Percentiles rank a stretch among this genome's conserved stretches.
Conservation (phyloP, 2,888 invertebrate species). For the Malacosoma neustria region DNA sequence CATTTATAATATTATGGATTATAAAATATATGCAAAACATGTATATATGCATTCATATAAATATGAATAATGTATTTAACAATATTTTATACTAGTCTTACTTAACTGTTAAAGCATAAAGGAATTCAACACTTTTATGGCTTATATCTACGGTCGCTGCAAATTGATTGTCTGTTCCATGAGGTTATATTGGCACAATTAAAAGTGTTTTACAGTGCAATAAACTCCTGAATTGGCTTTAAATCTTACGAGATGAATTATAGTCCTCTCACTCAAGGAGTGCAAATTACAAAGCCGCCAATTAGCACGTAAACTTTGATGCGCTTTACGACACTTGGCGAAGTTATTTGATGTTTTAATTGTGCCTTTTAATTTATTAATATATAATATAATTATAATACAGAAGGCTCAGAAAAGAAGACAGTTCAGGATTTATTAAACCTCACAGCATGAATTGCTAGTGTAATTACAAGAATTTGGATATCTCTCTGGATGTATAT, state of each 20-base stretch:
- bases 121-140: constrained; percentile 19
- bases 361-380: not conserved
- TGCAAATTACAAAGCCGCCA: constrained; percentile 7
- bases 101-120: not conserved
- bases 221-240: constrained; percentile 44
- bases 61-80: too few relatives aligned
- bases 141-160: constrained; percentile 22
- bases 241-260: constrained; percentile 30
- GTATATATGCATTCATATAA: too few relatives aligned
- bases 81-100: too few relatives aligned
- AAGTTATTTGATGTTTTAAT: not conserved
- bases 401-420: too few relatives aligned
- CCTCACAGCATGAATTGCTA: too few relatives aligned
- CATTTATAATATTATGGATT: too few relatives aligned
- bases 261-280: constrained; percentile 24
- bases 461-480: too few relatives aligned
- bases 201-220: constrained; percentile 42
- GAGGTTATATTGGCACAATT: constrained; percentile 39
- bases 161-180: constrained; percentile 38
- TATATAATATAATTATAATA: too few relatives aligned
- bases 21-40: too few relatives aligned
- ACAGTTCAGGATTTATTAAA: too few relatives aligned
- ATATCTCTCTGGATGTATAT: too few relatives aligned
- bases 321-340: not conserved
- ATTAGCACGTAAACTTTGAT: constrained; percentile 9